Evolutionary conservation across 2,888 invertebrate species (phyloP).

Genomic region (Pyrrhia umbra): DNA sequence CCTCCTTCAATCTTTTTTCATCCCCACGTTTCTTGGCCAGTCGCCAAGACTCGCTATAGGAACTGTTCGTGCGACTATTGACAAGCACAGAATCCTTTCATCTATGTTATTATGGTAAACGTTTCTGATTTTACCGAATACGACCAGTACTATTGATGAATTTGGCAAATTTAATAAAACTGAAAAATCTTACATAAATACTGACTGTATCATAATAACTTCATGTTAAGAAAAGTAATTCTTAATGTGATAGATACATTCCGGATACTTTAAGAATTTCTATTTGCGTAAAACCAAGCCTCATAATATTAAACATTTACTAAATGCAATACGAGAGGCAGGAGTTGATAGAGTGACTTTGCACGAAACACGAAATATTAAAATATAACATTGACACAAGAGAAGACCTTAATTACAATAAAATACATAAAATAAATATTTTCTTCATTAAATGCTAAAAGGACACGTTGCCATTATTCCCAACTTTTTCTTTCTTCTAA

Average conservation of each 20-base stretch:
- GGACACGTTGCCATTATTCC: neutral
- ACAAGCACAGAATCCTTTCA: constrained; percentile 42
- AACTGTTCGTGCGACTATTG: constrained; percentile 45
- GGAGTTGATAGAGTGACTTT: too few relatives aligned
- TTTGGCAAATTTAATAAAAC: neutral
- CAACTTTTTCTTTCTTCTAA: neutral
- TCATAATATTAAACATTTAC: too few relatives aligned
- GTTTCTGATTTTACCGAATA: constrained; percentile 12
- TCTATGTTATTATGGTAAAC: constrained; percentile 35
- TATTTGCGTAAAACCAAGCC: too few relatives aligned
- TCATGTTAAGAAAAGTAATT: too few relatives aligned
- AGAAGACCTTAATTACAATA: too few relatives aligned
- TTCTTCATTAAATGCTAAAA: neutral
- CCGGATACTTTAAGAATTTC: too few relatives aligned
- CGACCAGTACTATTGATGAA: neutral
- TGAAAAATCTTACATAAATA: neutral
- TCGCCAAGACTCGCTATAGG: constrained; percentile 35
- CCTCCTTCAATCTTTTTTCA: constrained; percentile 41
- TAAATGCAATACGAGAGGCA: too few relatives aligned
- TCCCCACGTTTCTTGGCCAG: constrained; percentile 24
- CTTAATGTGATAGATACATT: too few relatives aligned
- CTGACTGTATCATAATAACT: too few relatives aligned
- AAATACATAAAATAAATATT: too few relatives aligned
- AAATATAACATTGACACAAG: too few relatives aligned
- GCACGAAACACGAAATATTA: too few relatives aligned